Conservation (phyloP, 2,113 vertebrate species). For the Silurus glanis region DNA sequence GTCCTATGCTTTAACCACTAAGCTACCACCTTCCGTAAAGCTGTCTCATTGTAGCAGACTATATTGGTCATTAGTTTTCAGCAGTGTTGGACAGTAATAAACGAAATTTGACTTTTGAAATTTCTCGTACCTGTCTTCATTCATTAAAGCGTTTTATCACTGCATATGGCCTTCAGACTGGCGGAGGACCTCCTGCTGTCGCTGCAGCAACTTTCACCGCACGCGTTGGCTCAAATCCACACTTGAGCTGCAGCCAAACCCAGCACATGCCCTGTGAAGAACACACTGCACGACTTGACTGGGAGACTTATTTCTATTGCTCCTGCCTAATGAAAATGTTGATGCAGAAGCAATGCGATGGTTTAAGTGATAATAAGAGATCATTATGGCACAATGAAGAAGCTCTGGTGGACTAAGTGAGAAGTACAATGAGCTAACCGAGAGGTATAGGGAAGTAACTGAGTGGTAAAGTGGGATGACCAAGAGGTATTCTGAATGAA, state of each 20-base stretch:
- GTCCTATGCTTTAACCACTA: too few species aligned
- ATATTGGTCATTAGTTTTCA: too few species aligned
- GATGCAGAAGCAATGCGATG: background rate
- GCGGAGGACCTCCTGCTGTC: background rate
- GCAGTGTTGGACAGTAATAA: too few species aligned
- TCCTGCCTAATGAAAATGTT: slow-evolving; percentile 1
- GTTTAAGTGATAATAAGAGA: background rate
- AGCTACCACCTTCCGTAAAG: too few species aligned
- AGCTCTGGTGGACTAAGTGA: background rate
- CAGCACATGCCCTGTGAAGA: slow-evolving; percentile 4
- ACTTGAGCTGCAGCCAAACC: slow-evolving; percentile 11
- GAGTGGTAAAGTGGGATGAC: background rate
- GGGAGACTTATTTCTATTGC: background rate
- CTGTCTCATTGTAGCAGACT: too few species aligned
- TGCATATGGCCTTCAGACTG: slow-evolving; percentile 19
- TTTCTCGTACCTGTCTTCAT: slow-evolving; percentile 39
- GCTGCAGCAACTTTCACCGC: slow-evolving; percentile 21
- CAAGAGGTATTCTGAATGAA: background rate
- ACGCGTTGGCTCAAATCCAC: slow-evolving; percentile 18
- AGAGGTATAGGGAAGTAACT: background rate
- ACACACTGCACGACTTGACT: background rate
- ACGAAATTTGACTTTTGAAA: background rate
- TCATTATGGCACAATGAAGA: background rate
- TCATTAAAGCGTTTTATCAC: slow-evolving; percentile 35
- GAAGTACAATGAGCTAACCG: background rate